Percentiles rank a stretch among this genome's conserved stretches.
Conservation (phyloP, 2,113 vertebrate genomes). For the Addax nasomaculatus region DNA sequence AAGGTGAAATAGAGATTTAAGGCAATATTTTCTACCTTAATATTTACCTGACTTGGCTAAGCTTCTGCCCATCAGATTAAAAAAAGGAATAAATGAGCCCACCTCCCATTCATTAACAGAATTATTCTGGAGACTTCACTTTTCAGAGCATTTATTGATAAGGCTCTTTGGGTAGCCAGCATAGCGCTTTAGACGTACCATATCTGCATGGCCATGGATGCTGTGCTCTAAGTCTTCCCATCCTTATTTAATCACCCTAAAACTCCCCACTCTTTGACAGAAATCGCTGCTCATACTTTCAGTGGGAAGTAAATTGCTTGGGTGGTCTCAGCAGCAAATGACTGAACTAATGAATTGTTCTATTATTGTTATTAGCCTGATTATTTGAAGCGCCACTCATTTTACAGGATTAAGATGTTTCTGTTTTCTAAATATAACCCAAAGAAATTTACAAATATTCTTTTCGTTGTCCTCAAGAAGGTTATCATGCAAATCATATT, state of each 20-base stretch:
- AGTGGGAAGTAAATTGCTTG: background rate
- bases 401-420: constrained; percentile 32
- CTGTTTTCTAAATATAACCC: constrained; percentile 19
- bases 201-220: background rate
- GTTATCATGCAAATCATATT: background rate
- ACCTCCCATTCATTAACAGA: background rate
- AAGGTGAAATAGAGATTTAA: background rate
- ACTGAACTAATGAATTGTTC: background rate
- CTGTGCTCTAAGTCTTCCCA: background rate
- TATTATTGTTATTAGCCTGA: background rate
- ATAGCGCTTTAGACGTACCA: background rate
- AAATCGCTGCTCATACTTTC: background rate
- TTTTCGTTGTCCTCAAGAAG: background rate
- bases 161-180: background rate
- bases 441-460: background rate
- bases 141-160: background rate
- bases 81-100: background rate
- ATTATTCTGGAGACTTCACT: background rate
- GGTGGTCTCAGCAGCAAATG: background rate
- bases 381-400: background rate
- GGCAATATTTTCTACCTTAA: background rate
- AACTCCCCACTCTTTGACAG: background rate
- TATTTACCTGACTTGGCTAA: background rate
- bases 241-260: background rate
- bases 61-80: background rate